phyloP scores from a whole-genome alignment of 2,797 vertebrate genomes.

The Phylloscopus collybita region DNA sequence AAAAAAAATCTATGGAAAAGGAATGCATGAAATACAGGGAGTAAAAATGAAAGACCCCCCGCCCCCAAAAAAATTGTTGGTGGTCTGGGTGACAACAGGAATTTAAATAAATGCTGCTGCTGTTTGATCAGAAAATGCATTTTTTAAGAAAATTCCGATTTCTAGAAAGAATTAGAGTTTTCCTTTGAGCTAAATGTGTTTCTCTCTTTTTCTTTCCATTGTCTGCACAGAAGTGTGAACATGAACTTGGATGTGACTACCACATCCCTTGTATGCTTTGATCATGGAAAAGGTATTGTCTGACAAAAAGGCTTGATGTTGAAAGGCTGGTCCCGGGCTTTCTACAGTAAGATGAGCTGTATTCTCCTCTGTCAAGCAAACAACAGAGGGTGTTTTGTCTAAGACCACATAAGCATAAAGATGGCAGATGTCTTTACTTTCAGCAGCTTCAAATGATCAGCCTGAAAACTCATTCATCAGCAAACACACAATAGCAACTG shows the following conservation, averaged over 20 bases:
- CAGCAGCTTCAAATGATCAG: conserved; percentile 63
- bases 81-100: neutral
- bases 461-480: conserved; percentile 65
- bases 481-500: conserved; percentile 69
- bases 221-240: conserved; percentile 56
- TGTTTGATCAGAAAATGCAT: conserved; percentile 63
- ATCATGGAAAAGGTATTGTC: conserved; percentile 84
- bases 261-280: conserved; percentile 82
- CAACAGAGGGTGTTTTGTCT: conserved; percentile 84
- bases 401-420: conserved; percentile 75
- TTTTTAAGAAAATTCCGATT: conserved; percentile 68
- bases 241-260: conserved; percentile 79
- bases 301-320: conserved; percentile 72
- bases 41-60: neutral
- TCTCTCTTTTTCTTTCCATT: conserved; percentile 33
- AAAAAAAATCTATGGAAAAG: neutral
- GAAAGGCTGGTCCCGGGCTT: conserved; percentile 57
- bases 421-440: conserved; percentile 74
- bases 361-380: conserved; percentile 66
- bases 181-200: conserved; percentile 70
- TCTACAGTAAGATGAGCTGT: conserved; percentile 86
- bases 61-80: neutral
- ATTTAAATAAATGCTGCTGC: conserved; percentile 33
- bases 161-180: conserved; percentile 65
- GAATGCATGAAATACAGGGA: neutral